Percentiles rank a stretch among this genome's conserved stretches.
These are phyloP conservation scores for Polymixis flavicincta DNA, from an alignment of 2,888 invertebrate species.

Conservation along the genomic window DNA sequence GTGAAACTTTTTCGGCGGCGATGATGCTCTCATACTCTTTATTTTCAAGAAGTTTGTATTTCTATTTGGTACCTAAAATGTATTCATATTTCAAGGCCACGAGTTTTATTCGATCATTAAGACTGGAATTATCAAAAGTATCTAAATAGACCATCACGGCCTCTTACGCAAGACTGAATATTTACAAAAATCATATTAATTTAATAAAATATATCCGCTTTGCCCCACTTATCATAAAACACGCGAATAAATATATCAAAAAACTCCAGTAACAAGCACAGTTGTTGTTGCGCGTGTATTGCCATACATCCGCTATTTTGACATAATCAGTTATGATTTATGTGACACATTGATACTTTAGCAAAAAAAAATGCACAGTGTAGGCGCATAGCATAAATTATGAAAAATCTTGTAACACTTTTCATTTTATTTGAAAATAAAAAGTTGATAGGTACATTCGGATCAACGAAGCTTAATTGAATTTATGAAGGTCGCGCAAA, in stretches of 20 bases:
- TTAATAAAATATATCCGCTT: background rate
- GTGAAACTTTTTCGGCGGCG: too few relatives aligned
- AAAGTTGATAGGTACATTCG: constrained; percentile 4
- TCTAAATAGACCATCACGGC: background rate
- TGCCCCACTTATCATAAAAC: constrained; percentile 17
- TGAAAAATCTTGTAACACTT: constrained; percentile 27
- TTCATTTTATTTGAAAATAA: constrained; percentile 17
- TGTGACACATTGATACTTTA: constrained; percentile 57
- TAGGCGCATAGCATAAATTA: constrained; percentile 48
- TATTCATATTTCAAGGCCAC: too few relatives aligned
- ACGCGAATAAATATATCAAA: constrained; percentile 31
- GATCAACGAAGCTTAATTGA: too few relatives aligned
- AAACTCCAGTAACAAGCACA: constrained; percentile 31
- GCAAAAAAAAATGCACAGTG: constrained; percentile 28
- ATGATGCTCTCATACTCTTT: too few relatives aligned
- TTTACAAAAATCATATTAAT: constrained; percentile 6
- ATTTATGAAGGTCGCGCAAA: constrained; percentile 11
- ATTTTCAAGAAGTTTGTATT: too few relatives aligned
- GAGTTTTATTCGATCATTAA: background rate
- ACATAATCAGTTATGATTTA: constrained; percentile 57
- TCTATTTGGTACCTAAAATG: too few relatives aligned
- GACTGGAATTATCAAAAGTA: background rate
- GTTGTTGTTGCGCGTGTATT: constrained; percentile 3
- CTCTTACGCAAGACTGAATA: background rate
- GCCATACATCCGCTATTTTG: constrained; percentile 46